Evolutionary conservation across 2,113 vertebrate species (phyloP), one percentile per base, ranked within the genome.

Genomic region (Datnioides undecimradiatus): DNA sequence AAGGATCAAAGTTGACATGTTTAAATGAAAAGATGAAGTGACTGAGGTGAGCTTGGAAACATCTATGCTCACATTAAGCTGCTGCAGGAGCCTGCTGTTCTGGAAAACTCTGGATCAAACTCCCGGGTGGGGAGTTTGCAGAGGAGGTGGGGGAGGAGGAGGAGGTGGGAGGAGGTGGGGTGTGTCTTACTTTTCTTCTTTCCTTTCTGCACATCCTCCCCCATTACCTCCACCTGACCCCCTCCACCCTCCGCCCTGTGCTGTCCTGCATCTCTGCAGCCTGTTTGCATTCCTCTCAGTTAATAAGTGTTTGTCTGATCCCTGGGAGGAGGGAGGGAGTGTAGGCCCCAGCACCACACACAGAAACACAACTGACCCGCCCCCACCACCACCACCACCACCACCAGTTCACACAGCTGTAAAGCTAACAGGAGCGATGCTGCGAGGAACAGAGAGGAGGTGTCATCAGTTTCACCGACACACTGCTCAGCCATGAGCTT

Each of bases 241-340:
- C 57, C 65, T 29, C 23, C 46, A n/a, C 73, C 73, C 84, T 58
- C 79, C 12, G 34, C 71, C 54, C 63, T 60, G 68, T 65, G 72
- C 84, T 73, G 83, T 83, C 52, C 80, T 70, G 86, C 25, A 43
- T 86, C 80, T 69, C 79, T 78, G 82, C 85, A 84, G 83, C 91
- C 87, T 94, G 95, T 95, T 93, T 93, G 88, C 94, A 94, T 96
- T 96, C 95, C 94, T 95, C 90, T 83, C 90, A 90, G 94, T 95
- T 96, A 95, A 95, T 95, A 88, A 94, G 92, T 95, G 93, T 95
- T 88, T 60, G 91, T 95, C 82, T 88, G 90, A 91, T 88, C 81
- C 88, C 78, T 76, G 75, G 77, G n/a, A n/a, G n/a, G n/a, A 48
- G 25, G 79, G 79, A 86, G 78, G 82, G 88, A 87, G 88, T 83